A percentile compares a stretch with the other conserved stretches of the same genome.
Conservation (phyloP, 2,113 vertebrate species). For the Neopipo cinnamomea region DNA sequence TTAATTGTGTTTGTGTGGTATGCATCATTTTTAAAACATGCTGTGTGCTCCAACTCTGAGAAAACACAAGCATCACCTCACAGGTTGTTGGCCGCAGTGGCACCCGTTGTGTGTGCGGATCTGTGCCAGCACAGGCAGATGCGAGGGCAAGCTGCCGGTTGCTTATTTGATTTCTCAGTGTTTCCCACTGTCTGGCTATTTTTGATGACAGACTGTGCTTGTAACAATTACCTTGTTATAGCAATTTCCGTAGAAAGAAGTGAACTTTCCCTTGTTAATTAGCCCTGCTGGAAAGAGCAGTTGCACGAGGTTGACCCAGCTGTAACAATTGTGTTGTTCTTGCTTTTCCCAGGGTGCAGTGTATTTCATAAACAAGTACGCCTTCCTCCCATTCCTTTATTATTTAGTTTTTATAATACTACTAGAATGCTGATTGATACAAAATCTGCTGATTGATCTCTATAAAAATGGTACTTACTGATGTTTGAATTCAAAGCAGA, state of each 20-base stretch:
- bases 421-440: neutral
- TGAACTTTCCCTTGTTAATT: neutral
- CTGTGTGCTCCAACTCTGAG: neutral
- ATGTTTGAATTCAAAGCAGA: neutral
- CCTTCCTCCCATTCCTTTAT: neutral
- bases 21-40: neutral
- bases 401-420: neutral
- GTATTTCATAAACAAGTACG: neutral
- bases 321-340: neutral
- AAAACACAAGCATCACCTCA: fast-evolving
- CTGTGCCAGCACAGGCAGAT: fast-evolving
- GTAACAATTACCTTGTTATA: neutral
- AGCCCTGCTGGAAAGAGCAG: neutral
- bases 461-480: neutral
- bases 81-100: neutral
- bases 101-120: fast-evolving
- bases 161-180: neutral
- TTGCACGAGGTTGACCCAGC: neutral
- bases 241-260: neutral
- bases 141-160: fast-evolving
- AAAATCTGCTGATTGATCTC: neutral
- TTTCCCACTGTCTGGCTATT: neutral
- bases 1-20: neutral
- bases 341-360: neutral
- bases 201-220: neutral